Evolutionary conservation across 2,797 vertebrate genomes (phyloP).

Genomic region (Strix occidentalis): DNA sequence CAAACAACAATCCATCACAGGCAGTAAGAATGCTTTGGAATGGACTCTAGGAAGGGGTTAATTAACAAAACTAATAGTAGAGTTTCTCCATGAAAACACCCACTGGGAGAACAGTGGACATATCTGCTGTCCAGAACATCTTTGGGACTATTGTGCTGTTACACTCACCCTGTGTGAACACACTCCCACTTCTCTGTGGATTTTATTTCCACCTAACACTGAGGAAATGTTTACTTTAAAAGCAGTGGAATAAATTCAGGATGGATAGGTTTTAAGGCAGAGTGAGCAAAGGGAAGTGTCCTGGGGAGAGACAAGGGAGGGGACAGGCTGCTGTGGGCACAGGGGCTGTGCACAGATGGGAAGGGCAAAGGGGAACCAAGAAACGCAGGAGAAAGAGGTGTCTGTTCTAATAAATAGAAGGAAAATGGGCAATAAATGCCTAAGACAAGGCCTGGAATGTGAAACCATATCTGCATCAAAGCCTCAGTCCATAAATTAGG

Average conservation of each 20-base stretch:
- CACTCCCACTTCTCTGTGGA: background rate
- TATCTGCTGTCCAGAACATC: background rate
- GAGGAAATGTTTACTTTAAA: background rate
- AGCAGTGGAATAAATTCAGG: background rate
- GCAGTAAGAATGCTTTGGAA: background rate
- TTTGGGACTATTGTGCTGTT: background rate
- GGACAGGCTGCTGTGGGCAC: background rate
- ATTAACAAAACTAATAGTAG: background rate
- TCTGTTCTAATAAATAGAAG: background rate
- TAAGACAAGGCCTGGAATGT: background rate
- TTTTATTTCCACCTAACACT: background rate
- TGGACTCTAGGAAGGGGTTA: background rate
- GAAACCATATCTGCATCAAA: background rate
- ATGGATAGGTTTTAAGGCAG: background rate
- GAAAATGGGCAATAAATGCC: background rate
- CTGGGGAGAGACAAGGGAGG: background rate
- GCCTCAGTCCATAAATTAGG: background rate
- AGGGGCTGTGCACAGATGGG: background rate
- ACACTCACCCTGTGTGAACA: rapidly evolving
- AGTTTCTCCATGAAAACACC: background rate
- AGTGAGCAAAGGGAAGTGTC: background rate
- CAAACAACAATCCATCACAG: background rate
- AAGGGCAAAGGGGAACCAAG: background rate
- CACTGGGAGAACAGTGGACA: background rate
- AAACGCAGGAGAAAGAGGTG: background rate